These are phyloP conservation scores for Pandemis cinnamomeana DNA, from an alignment of 2,888 invertebrate genomes.

Conservation along the genomic window DNA sequence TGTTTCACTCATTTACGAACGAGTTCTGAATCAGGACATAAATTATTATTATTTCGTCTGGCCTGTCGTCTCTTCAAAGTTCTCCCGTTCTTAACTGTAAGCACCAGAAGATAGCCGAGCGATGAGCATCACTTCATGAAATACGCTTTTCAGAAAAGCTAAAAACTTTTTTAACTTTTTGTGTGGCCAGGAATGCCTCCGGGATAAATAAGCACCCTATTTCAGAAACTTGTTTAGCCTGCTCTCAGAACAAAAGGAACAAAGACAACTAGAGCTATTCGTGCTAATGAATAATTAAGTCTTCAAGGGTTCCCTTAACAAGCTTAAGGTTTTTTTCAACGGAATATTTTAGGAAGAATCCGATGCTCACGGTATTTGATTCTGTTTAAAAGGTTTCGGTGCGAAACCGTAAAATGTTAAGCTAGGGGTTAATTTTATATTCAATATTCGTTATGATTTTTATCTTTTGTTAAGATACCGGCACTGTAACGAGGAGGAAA, in stretches of 20 bases:
- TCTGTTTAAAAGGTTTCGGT: slow-evolving; percentile 11
- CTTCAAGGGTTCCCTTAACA: slow-evolving; percentile 23
- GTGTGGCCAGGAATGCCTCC: not conserved
- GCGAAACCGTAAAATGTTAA: slow-evolving; percentile 17
- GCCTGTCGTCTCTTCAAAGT: not conserved
- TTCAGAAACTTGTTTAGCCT: slow-evolving; percentile 6
- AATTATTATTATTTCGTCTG: not conserved
- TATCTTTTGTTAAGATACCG: not conserved
- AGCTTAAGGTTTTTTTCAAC: slow-evolving; percentile 14
- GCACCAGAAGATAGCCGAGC: not conserved
- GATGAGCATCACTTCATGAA: not conserved
- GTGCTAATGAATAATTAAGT: slow-evolving; percentile 33
- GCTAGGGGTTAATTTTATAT: slow-evolving; percentile 20
- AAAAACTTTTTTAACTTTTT: not conserved
- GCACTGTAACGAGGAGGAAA: not conserved
- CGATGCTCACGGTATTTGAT: slow-evolving; percentile 9
- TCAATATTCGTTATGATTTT: slow-evolving; percentile 11
- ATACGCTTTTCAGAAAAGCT: not conserved
- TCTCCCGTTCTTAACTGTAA: not conserved
- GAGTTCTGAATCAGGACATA: not conserved
- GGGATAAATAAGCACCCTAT: slow-evolving; percentile 15
- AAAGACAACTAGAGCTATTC: slow-evolving; percentile 23
- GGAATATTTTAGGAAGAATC: slow-evolving; percentile 17
- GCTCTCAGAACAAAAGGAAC: slow-evolving; percentile 17
- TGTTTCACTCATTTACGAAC: too few species aligned